Percentiles rank a stretch among this genome's conserved stretches.
Conservation (phyloP, 2,797 vertebrate species). For the Eleutherodactylus coqui region DNA sequence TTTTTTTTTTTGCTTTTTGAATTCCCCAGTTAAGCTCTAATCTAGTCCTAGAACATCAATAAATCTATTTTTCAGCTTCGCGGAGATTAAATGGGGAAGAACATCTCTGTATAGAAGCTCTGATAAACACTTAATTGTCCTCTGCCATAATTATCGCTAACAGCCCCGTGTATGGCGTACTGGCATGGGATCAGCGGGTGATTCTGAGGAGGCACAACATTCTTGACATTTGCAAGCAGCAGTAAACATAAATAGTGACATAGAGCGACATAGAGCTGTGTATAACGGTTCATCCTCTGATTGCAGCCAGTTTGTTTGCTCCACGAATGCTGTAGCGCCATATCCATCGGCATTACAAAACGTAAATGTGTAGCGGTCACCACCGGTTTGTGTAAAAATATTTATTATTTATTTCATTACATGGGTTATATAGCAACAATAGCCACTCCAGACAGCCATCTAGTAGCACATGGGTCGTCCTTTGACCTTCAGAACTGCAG, state of each 20-base stretch:
- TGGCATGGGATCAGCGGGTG: neutral
- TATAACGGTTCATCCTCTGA: neutral
- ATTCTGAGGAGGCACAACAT: neutral
- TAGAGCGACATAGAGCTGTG: neutral
- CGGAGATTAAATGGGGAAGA: neutral
- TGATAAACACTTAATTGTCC: neutral
- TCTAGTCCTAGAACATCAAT: neutral
- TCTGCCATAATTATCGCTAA: neutral
- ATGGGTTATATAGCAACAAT: too few species aligned
- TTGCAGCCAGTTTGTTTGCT: neutral
- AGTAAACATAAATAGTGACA: neutral
- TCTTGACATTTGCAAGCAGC: neutral
- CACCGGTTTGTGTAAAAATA: too few species aligned
- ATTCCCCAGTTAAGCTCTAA: neutral
- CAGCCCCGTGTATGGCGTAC: neutral
- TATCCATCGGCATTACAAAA: too few species aligned
- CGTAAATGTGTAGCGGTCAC: too few species aligned
- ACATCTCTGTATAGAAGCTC: neutral
- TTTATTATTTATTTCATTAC: too few species aligned
- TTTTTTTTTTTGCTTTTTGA: neutral
- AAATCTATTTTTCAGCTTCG: neutral
- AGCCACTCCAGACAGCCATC: too few species aligned
- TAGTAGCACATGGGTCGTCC: too few species aligned
- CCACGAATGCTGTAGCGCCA: too few species aligned
- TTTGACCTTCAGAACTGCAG: too few species aligned